phyloP scores from a whole-genome alignment of 2,113 vertebrate genomes.

The Microtus pennsylvanicus region DNA sequence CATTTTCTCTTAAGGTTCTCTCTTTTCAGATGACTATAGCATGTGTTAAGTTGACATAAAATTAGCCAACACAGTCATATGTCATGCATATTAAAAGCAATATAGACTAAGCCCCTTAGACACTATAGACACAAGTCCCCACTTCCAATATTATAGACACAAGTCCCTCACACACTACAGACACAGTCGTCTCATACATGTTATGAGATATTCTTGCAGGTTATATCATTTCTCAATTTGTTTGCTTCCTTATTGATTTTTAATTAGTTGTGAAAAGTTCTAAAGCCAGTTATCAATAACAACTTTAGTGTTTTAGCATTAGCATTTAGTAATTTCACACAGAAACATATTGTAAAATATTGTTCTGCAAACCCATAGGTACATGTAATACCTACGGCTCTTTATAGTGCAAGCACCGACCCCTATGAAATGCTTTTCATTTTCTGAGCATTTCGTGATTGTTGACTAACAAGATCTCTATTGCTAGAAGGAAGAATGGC shows the following conservation, averaged over 20 bases:
- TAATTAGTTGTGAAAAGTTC: neutral
- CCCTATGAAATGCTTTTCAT: neutral
- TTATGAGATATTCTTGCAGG: neutral
- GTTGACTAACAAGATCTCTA: conserved; percentile 17
- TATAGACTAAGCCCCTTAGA: neutral
- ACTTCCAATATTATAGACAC: neutral
- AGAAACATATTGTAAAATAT: neutral
- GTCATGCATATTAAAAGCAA: conserved; percentile 41
- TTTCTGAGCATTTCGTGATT: conserved; percentile 21
- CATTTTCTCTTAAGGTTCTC: neutral
- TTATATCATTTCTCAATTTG: neutral
- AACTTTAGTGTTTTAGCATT: conserved; percentile 6
- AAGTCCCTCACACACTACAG: neutral
- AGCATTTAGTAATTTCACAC: neutral
- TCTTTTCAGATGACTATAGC: neutral
- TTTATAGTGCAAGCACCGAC: neutral
- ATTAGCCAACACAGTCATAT: neutral
- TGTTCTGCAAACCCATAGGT: neutral
- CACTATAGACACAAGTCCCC: neutral
- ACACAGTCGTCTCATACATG: neutral
- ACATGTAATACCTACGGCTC: neutral
- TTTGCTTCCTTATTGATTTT: neutral
- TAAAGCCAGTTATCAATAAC: conserved; percentile 19
- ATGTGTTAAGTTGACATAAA: neutral
- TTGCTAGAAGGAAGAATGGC: neutral